Evolutionary conservation across 2,888 invertebrate species (phyloP).

Genomic region (Xylophagus ater): DNA sequence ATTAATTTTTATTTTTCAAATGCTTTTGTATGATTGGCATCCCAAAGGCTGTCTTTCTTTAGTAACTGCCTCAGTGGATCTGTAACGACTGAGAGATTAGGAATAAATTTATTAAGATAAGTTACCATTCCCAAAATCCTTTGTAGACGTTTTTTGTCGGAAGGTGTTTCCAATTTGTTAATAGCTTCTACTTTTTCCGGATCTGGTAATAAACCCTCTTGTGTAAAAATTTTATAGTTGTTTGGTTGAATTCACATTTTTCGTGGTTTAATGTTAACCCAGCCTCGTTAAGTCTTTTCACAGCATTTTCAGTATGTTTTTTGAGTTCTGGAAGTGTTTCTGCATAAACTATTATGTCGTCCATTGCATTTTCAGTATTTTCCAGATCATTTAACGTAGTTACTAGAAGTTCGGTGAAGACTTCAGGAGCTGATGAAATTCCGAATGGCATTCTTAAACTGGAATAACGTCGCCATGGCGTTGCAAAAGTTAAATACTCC

Average conservation of each 20-base stretch:
- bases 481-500: conserved; percentile 18
- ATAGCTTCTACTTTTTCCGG: too few relatives aligned
- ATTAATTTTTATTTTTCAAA: conserved; percentile 9
- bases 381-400: background rate
- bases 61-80: conserved; percentile 15
- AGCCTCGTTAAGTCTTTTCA: background rate
- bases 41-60: conserved; percentile 10
- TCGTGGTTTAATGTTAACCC: background rate
- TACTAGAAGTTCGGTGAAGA: conserved; percentile 19
- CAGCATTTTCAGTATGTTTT: background rate
- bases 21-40: background rate
- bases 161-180: conserved; percentile 14
- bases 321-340: background rate
- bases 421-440: conserved; percentile 19
- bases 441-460: conserved; percentile 19
- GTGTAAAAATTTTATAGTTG: conserved; percentile 10
- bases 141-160: conserved; percentile 15
- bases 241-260: background rate
- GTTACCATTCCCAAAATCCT: conserved; percentile 17
- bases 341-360: background rate
- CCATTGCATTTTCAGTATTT: conserved; percentile 1
- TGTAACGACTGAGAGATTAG: conserved; percentile 14
- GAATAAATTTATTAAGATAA: conserved; percentile 19
- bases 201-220: too few relatives aligned
- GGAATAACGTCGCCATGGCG: conserved; percentile 19